Percentiles rank a stretch among this genome's conserved stretches.
These are phyloP conservation scores for Rhabditoides inermis DNA, from an alignment of 2,888 invertebrate genomes.

Conservation along the genomic window DNA sequence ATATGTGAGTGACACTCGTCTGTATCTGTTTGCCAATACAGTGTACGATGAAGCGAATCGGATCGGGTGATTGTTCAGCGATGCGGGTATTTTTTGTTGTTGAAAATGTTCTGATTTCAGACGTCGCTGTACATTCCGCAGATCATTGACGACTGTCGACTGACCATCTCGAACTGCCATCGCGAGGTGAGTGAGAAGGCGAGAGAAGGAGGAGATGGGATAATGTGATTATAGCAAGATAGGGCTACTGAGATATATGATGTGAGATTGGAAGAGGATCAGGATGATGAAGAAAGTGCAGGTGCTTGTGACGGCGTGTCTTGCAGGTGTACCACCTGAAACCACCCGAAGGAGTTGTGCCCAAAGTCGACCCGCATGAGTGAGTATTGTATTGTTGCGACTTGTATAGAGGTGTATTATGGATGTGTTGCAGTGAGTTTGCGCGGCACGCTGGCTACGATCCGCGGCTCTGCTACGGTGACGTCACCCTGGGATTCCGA, in stretches of 20 bases:
- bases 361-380: neutral
- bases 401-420: neutral
- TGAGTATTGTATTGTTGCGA: no score
- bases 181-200: no score
- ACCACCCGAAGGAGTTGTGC: slow-evolving; percentile 23
- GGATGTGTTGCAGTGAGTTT: slow-evolving; percentile 27
- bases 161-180: slow-evolving; percentile 46
- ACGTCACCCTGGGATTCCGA: slow-evolving; percentile 71
- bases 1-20: slow-evolving; percentile 21
- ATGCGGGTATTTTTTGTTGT: no score
- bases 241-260: no score
- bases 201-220: no score
- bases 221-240: no score
- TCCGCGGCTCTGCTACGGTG: slow-evolving; percentile 80
- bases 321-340: slow-evolving; percentile 42
- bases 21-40: neutral
- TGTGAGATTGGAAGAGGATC: no score
- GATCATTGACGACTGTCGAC: slow-evolving; percentile 42
- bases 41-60: no score
- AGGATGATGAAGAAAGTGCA: no score
- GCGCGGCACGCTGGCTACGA: slow-evolving; percentile 73
- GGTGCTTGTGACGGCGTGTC: no score
- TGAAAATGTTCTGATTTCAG: slow-evolving; percentile 5
- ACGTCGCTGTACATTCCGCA: slow-evolving; percentile 39
- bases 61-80: no score